These are phyloP conservation scores for Pemphredon lugubris DNA, from an alignment of 2,888 invertebrate species.

Conservation along the genomic window DNA sequence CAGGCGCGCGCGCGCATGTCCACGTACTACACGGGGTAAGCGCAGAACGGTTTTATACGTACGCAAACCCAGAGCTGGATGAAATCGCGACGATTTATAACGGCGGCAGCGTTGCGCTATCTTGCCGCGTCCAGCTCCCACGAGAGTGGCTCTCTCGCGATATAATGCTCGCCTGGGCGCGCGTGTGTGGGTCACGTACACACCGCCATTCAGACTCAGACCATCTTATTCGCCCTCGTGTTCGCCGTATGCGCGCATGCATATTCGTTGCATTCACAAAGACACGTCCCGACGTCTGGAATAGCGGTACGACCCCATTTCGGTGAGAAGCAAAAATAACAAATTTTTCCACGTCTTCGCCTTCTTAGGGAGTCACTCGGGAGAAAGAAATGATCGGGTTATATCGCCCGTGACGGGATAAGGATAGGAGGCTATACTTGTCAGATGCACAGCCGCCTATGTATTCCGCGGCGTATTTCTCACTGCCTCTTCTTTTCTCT, in stretches of 20 bases:
- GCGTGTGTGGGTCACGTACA: neutral
- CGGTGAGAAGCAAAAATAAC: slow-evolving; percentile 11
- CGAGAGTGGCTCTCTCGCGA: slow-evolving; percentile 28
- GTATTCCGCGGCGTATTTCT: slow-evolving; percentile 5
- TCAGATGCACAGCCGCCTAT: neutral
- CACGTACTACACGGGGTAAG: too few species aligned
- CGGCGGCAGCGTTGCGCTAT: slow-evolving; percentile 46
- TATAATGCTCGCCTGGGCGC: slow-evolving; percentile 31
- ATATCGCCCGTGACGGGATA: slow-evolving; percentile 29
- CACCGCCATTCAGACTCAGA: neutral
- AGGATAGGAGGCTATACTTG: slow-evolving; percentile 10
- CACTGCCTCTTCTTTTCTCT: neutral
- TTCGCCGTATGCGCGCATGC: neutral
- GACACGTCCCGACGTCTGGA: neutral
- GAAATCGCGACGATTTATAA: slow-evolving; percentile 61
- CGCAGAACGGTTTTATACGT: neutral
- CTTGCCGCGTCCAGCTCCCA: slow-evolving; percentile 49
- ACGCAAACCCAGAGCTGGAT: slow-evolving; percentile 21
- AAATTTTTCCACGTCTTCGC: slow-evolving; percentile 13
- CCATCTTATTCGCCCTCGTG: neutral
- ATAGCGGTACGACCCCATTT: neutral
- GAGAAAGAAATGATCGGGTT: slow-evolving; percentile 32
- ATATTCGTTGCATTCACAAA: neutral
- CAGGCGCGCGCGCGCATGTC: slow-evolving; percentile 1
- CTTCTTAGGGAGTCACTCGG: slow-evolving; percentile 10